These are phyloP conservation scores for Pedetes capensis DNA, from an alignment of 2,113 vertebrate genomes.

Conservation along the genomic window DNA sequence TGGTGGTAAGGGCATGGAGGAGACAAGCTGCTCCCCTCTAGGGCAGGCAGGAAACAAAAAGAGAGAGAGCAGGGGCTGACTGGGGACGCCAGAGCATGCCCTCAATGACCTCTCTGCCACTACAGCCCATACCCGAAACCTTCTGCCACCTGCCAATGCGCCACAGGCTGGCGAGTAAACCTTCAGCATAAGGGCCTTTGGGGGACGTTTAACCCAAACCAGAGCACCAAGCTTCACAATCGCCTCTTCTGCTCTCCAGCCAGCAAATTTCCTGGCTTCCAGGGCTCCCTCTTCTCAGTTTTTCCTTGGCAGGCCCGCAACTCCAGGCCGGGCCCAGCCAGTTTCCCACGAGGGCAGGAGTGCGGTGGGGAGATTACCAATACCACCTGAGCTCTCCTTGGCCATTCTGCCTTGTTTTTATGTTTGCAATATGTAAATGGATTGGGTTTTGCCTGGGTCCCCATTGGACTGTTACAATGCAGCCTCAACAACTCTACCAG, in stretches of 20 bases:
- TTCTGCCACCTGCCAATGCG: background rate
- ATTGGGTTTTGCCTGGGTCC: constrained; percentile 61
- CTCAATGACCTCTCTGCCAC: background rate
- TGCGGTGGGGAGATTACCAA: constrained; percentile 51
- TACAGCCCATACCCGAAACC: background rate
- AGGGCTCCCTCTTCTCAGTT: constrained; percentile 25
- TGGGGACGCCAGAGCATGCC: background rate
- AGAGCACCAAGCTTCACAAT: background rate
- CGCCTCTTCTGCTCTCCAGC: background rate
- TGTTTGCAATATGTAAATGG: constrained; percentile 75
- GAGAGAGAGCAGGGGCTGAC: background rate
- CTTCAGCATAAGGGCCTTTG: background rate
- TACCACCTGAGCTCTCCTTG: constrained; percentile 52
- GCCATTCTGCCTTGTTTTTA: constrained; percentile 70
- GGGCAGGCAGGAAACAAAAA: background rate
- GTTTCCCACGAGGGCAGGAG: constrained; percentile 40
- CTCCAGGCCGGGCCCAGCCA: background rate
- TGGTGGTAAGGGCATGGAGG: background rate
- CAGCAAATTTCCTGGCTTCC: background rate
- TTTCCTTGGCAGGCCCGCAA: constrained; percentile 64
- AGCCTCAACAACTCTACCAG: constrained; percentile 47
- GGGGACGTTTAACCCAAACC: background rate
- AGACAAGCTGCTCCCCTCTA: background rate
- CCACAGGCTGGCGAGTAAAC: background rate
- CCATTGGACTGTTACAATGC: constrained; percentile 53